phyloP scores from a whole-genome alignment of 2,797 vertebrate species.

The Propithecus perrieri region DNA sequence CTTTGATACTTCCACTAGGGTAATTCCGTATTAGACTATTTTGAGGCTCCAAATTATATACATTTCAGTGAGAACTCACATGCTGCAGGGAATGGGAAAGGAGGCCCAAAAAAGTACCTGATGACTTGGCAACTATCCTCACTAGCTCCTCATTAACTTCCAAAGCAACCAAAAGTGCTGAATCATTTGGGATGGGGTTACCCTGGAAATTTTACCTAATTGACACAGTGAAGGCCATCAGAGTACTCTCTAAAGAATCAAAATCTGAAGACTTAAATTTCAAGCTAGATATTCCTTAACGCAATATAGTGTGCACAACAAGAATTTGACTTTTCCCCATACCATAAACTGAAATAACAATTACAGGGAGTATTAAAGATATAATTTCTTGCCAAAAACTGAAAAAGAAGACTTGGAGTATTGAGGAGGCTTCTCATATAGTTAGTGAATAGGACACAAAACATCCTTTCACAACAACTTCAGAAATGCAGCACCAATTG shows the following conservation, averaged over 20 bases:
- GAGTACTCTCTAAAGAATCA: not conserved
- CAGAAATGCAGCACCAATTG: not conserved
- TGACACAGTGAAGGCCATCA: not conserved
- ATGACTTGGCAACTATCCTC: not conserved
- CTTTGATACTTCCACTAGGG: not conserved
- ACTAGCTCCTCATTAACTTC: not conserved
- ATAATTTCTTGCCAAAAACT: not conserved
- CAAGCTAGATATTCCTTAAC: not conserved
- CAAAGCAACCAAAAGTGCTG: not conserved
- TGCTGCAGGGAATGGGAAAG: not conserved
- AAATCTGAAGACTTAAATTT: constrained; percentile 36
- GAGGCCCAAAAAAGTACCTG: not conserved
- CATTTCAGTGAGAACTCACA: not conserved
- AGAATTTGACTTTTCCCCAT: not conserved
- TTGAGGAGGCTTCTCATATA: not conserved
- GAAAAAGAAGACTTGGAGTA: constrained; percentile 1
- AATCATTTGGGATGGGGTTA: not conserved
- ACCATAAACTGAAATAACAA: not conserved
- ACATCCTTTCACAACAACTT: not conserved
- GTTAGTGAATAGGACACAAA: not conserved
- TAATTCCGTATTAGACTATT: not conserved
- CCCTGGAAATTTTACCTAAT: not conserved
- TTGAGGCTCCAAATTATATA: not conserved
- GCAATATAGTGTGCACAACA: not conserved
- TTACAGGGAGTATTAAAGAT: not conserved